Evolutionary conservation across 2,113 vertebrate genomes (phyloP).

Genomic region (Microtus richardsoni): DNA sequence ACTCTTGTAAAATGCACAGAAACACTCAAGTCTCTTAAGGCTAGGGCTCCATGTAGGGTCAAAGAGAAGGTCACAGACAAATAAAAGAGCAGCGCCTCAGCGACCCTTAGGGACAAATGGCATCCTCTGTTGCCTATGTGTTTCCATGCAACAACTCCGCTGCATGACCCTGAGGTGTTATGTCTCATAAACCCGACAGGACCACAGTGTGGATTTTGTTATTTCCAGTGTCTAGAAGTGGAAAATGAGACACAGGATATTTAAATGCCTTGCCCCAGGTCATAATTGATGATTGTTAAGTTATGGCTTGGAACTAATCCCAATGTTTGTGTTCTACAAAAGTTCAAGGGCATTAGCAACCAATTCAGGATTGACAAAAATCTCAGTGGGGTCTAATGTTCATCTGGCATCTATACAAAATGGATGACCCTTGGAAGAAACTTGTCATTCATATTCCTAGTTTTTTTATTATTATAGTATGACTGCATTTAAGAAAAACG

Average conservation of each 20-base stretch:
- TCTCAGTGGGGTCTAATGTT: neutral
- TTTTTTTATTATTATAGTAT: conserved; percentile 41
- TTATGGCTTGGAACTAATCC: neutral
- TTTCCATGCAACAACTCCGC: neutral
- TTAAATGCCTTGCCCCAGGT: conserved; percentile 8
- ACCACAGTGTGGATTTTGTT: neutral
- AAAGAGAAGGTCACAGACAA: neutral
- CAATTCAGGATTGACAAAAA: neutral
- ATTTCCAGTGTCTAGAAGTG: neutral
- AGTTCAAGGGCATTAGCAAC: neutral
- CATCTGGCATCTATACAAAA: neutral
- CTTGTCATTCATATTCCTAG: conserved; percentile 29
- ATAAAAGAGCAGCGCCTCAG: neutral
- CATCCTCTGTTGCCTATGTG: neutral
- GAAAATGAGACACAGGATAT: neutral
- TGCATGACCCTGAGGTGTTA: neutral
- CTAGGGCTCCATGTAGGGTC: neutral
- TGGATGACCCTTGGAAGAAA: conserved; percentile 21
- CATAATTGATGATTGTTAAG: neutral
- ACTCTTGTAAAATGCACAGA: neutral
- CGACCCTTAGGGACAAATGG: neutral
- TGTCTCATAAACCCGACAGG: neutral
- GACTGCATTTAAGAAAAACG: conserved; percentile 66
- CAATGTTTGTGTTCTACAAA: neutral
- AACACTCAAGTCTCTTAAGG: neutral